phyloP scores from a whole-genome alignment of 30 jellyfish, hydroid and myxozoan genomes.

The Aurelia coerulea region DNA sequence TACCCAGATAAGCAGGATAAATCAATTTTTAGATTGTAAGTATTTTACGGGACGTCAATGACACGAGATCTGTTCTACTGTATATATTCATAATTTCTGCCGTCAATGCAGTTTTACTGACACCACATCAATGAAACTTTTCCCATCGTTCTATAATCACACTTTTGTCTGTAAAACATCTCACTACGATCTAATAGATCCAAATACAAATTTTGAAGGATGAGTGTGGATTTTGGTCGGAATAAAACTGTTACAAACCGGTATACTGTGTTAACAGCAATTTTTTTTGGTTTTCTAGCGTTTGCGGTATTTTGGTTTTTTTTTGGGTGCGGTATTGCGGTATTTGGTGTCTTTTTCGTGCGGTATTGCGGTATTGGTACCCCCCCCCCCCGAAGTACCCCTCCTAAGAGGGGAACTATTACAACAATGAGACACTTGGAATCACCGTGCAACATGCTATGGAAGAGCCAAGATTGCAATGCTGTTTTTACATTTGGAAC shows the following conservation, averaged over 20 bases:
- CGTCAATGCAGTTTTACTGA: background rate
- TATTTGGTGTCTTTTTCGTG: background rate
- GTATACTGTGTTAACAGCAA: background rate
- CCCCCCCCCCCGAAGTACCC: slow-evolving; percentile 22
- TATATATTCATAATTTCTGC: background rate
- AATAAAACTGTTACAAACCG: background rate
- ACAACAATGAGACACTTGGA: no score
- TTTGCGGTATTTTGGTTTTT: slow-evolving; percentile 21
- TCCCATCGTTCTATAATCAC: background rate
- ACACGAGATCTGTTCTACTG: background rate
- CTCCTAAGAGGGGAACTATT: no score
- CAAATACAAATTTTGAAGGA: background rate
- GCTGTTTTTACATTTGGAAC: no score
- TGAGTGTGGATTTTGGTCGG: background rate
- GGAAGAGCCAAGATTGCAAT: no score
- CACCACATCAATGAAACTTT: background rate
- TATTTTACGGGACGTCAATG: background rate
- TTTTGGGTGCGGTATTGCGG: slow-evolving; percentile 17
- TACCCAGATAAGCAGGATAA: background rate
- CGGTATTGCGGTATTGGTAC: slow-evolving; percentile 6
- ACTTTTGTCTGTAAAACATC: background rate
- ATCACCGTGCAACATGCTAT: no score
- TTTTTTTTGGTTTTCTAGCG: background rate
- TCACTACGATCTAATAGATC: slow-evolving; percentile 5
- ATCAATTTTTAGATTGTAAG: background rate